phyloP scores from a whole-genome alignment of 1,140 invertebrate species.

The Gryllus bimaculatus region DNA sequence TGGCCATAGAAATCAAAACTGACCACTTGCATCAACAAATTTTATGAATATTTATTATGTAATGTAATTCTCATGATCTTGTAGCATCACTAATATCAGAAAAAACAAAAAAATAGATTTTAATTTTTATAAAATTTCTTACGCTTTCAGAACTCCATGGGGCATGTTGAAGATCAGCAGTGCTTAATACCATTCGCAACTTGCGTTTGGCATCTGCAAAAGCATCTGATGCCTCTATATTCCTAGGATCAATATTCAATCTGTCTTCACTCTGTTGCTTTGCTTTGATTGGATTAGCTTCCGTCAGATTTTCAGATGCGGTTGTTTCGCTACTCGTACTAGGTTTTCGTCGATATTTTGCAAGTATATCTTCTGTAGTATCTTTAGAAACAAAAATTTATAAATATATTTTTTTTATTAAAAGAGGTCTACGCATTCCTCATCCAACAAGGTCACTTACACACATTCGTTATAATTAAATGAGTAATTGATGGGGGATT shows the following conservation, averaged over 20 bases:
- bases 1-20: too few relatives aligned
- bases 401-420: not conserved
- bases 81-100: not conserved
- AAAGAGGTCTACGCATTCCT: not conserved
- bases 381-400: slow-evolving; percentile 39
- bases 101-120: not conserved
- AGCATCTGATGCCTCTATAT: slow-evolving; percentile 49
- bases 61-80: not conserved
- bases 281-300: slow-evolving; percentile 3
- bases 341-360: slow-evolving; percentile 82
- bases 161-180: slow-evolving; percentile 53
- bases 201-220: slow-evolving; percentile 88
- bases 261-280: slow-evolving; percentile 38
- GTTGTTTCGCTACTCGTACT: slow-evolving; percentile 35
- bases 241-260: slow-evolving; percentile 49
- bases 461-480: too few relatives aligned
- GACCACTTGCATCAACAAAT: too few relatives aligned
- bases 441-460: not conserved
- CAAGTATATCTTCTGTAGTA: slow-evolving; percentile 85
- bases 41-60: too few relatives aligned
- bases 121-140: not conserved
- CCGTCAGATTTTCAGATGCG: not conserved
- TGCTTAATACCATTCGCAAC: slow-evolving; percentile 81
- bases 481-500: too few relatives aligned
- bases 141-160: slow-evolving; percentile 12